Evolutionary conservation across 1,140 invertebrate genomes (phyloP).

Genomic region (Hermetia illucens): DNA sequence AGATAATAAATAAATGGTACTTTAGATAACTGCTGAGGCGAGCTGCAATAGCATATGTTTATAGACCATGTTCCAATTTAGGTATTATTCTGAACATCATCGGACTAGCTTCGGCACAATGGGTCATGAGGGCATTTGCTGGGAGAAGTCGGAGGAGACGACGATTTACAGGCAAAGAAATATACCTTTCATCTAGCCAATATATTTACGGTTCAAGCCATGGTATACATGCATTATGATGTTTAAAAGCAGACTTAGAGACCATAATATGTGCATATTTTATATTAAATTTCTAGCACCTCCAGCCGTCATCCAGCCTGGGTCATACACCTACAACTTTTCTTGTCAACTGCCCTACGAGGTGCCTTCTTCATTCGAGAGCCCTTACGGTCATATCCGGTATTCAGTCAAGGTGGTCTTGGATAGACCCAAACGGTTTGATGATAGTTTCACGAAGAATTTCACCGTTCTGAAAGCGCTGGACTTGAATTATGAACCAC

Average conservation of each 20-base stretch:
- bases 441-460: constrained; percentile 45
- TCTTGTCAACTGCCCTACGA: constrained; percentile 37
- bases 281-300: constrained; percentile 7
- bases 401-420: constrained; percentile 49
- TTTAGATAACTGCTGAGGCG: too few relatives aligned
- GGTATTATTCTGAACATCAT: too few relatives aligned
- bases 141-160: constrained; percentile 8
- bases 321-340: constrained; percentile 42
- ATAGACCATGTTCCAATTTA: too few relatives aligned
- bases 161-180: constrained; percentile 5
- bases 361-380: constrained; percentile 53
- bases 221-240: constrained; percentile 8
- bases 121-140: too few relatives aligned
- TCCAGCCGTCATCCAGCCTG: constrained; percentile 22
- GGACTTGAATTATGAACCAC: constrained; percentile 42
- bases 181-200: too few relatives aligned
- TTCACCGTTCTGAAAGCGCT: constrained; percentile 49
- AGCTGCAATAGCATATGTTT: too few relatives aligned
- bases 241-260: constrained; percentile 11
- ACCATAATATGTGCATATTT: constrained; percentile 14
- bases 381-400: constrained; percentile 47
- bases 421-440: constrained; percentile 55
- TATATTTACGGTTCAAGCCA: constrained; percentile 9
- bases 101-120: too few relatives aligned
- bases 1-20: too few relatives aligned